Evolutionary conservation across 1,140 invertebrate genomes (phyloP), one percentile per base, ranked within the genome.

Genomic region (Dreissena rostriformis): DNA sequence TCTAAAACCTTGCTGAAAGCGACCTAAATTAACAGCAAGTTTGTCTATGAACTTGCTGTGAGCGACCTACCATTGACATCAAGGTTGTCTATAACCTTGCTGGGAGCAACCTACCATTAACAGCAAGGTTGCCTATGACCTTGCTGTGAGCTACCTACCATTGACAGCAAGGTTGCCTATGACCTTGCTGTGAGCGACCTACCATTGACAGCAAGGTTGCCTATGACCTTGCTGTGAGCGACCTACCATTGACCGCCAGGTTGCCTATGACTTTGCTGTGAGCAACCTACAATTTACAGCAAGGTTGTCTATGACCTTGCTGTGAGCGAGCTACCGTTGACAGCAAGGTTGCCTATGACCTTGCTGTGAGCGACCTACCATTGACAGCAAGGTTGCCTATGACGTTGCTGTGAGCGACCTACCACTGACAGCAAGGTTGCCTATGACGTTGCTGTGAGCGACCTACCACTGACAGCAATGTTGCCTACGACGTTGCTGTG

Each of bases 121-220:
- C 80, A 0, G 71, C 63, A 0, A 82, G 29, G 72, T 82, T 82
- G 15, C 80, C 80, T 0, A 82, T 67, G 22, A 65, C 29, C 66
- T 82, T 82, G 52, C 71, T 67, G 22, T 39, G 39, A 39, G 39
- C 39, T 26, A 79, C 52, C 19, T 68, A 82, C 80, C 72, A 68
- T 82, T 82, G 39, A 82, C 80, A 0, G 71, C 63, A 0, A 82
- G 29, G 72, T 82, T 82, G 15, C 80, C 80, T 0, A 82, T 67
- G 22, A 65, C 29, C 66, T 82, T 82, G 52, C 71, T 67, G 22
- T 39, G 39, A 39, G 39, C 39, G 29, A 79, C 52, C 19, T 68
- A 82, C 80, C 72, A 68, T 82, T 82, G 39, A 82, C 80, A 0
- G 71, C 63, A 0, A 82, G 29, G 72, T 82, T 82, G 15, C 80